Base-by-base conservation (phyloP, 2,888 invertebrate species). In the Oegoconia quadripuncta region DNA sequence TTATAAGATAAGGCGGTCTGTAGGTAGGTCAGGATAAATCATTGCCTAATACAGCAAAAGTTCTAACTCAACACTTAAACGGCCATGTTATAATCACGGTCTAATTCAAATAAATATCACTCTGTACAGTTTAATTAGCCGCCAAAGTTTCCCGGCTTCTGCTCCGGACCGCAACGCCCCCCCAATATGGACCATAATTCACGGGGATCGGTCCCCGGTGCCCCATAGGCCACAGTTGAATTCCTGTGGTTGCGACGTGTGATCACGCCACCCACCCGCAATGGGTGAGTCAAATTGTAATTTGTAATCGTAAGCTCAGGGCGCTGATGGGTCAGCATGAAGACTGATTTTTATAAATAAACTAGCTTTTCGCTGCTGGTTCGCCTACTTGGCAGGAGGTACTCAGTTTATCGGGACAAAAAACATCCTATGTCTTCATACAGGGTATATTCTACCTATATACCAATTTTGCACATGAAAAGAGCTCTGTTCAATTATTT, bases 51-150 rank as follows among this genome's bases (percentile, higher is more conserved):
- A n/a, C n/a, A 22, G 9, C 22, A 22, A 22, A 22, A 22, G 2
- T 7, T 2, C 7, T 14, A 15, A 20, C 31, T 5, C 6, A 18
- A 13, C 22, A 22, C 18, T 13, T 18, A 12, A n/a, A 31, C 17
- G 15, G 22, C 20, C 18, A 5, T 31, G 2, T 6, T 12, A 12
- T 7, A 15, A 14, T 8, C 16, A 8, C 34, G 22, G 1, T 40
- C 39, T 52, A 57, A 60, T 55, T 40, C 60, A 36, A 55, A 69
- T 74, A 72, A 73, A 74, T 71, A 67, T 69, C 65, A 72, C 61
- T 72, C 30, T 70, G 59, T 48, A 56, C 44, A 59, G 66, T 72
- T 71, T 71, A 73, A 74, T 75, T 74, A 71, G 60, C 47, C 47
- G 56, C 50, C 55, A 45, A 64, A 73, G 61, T 64, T 62, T 42